These are phyloP conservation scores for Phylloscopus trochilus DNA, from an alignment of 2,113 vertebrate species.

Conservation along the genomic window DNA sequence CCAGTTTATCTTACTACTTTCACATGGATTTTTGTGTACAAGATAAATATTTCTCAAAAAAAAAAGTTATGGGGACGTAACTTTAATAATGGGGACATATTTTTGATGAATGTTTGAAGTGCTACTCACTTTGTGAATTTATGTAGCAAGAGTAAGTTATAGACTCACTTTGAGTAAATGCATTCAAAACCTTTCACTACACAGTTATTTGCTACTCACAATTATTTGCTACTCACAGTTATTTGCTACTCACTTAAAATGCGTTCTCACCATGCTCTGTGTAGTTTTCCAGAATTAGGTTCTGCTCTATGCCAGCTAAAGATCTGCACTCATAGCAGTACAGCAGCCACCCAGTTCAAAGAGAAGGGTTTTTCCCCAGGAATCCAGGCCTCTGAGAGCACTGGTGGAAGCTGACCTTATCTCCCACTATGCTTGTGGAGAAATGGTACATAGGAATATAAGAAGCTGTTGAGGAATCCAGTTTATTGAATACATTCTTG, in stretches of 20 bases:
- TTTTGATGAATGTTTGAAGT: neutral
- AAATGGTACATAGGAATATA: rapidly evolving
- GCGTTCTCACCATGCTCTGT: neutral
- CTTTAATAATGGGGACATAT: neutral
- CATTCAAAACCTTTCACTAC: neutral
- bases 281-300: neutral
- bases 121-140: neutral
- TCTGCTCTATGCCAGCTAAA: neutral
- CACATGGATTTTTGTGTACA: neutral
- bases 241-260: neutral
- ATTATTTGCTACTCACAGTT: too few relatives aligned
- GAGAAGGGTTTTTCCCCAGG: neutral
- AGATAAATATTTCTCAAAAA: neutral
- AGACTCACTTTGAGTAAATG: neutral
- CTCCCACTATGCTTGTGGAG: rapidly evolving
- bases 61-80: neutral
- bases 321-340: neutral
- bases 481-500: neutral
- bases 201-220: neutral
- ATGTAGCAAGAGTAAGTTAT: neutral
- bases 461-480: neutral
- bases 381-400: neutral
- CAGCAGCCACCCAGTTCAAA: neutral
- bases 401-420: neutral
- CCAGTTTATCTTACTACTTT: neutral